phyloP scores from a whole-genome alignment of 2,113 vertebrate species.

The Perca schrenkii region DNA sequence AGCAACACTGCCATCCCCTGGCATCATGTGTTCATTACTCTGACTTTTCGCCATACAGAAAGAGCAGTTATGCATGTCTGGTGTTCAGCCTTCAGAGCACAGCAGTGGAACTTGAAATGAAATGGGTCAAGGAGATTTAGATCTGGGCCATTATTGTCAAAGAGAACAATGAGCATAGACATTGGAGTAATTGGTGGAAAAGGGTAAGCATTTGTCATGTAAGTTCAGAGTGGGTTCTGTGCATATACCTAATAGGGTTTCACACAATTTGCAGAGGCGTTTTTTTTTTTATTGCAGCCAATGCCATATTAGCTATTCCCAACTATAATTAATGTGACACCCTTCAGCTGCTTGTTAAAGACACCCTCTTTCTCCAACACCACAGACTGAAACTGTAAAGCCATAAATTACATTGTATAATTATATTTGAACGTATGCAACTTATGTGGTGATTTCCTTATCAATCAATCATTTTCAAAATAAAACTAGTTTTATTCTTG shows the following conservation, averaged over 20 bases:
- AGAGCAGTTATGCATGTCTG: slow-evolving; percentile 30
- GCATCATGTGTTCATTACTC: slow-evolving; percentile 1
- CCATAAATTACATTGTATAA: background rate
- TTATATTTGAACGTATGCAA: background rate
- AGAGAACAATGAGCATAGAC: slow-evolving; percentile 71
- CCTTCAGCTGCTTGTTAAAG: slow-evolving; percentile 34
- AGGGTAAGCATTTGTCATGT: slow-evolving; percentile 71
- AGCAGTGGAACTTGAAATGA: slow-evolving; percentile 59
- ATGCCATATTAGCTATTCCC: slow-evolving; percentile 29
- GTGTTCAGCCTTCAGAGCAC: slow-evolving; percentile 32
- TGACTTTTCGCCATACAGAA: background rate
- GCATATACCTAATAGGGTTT: slow-evolving; percentile 66
- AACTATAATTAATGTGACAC: slow-evolving; percentile 43
- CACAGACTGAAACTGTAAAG: background rate
- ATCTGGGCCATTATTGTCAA: slow-evolving; percentile 74
- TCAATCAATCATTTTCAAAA: background rate
- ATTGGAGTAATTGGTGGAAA: slow-evolving; percentile 68
- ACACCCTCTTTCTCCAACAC: background rate
- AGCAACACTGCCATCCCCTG: slow-evolving; percentile 84
- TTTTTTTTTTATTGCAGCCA: slow-evolving; percentile 30
- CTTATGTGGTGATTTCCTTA: background rate
- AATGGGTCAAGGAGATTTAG: slow-evolving; percentile 80
- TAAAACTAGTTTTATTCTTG: background rate
- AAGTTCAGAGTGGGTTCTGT: slow-evolving; percentile 50
- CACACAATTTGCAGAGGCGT: slow-evolving; percentile 48